Conservation (phyloP, 2,113 vertebrate genomes). For the Anhinga rufa region DNA sequence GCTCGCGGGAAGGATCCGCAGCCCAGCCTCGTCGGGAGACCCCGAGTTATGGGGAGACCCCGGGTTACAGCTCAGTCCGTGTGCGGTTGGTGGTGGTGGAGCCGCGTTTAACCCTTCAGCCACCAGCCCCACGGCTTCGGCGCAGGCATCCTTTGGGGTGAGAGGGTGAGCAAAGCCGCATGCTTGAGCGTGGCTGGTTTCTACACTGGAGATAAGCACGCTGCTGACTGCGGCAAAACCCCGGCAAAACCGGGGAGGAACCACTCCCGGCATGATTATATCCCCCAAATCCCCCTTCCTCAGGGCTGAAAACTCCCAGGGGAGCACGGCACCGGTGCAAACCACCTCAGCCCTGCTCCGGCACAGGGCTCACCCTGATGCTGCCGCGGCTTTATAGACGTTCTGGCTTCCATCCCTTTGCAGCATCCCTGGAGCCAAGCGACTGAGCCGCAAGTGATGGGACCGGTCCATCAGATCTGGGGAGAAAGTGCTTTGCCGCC, state of each 20-base stretch:
- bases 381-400: neutral
- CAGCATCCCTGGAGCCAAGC: neutral
- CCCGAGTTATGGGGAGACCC: neutral
- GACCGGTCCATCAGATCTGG: slow-evolving; percentile 16
- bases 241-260: neutral
- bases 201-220: neutral
- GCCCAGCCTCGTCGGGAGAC: rapidly evolving
- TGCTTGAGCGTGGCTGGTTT: neutral
- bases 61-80: neutral
- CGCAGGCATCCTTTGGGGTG: rapidly evolving
- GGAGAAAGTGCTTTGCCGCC: neutral
- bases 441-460: neutral
- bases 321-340: rapidly evolving
- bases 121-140: neutral
- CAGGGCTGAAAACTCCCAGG: neutral
- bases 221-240: neutral
- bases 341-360: rapidly evolving
- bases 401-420: neutral
- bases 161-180: neutral
- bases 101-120: neutral
- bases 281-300: neutral
- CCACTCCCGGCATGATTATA: neutral
- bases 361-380: neutral
- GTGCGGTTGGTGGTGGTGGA: rapidly evolving
- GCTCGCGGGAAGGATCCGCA: neutral